Evolutionary conservation across 2,888 invertebrate genomes (phyloP), one percentile per base, ranked within the genome.

Genomic region (Hoplodrina ambigua): DNA sequence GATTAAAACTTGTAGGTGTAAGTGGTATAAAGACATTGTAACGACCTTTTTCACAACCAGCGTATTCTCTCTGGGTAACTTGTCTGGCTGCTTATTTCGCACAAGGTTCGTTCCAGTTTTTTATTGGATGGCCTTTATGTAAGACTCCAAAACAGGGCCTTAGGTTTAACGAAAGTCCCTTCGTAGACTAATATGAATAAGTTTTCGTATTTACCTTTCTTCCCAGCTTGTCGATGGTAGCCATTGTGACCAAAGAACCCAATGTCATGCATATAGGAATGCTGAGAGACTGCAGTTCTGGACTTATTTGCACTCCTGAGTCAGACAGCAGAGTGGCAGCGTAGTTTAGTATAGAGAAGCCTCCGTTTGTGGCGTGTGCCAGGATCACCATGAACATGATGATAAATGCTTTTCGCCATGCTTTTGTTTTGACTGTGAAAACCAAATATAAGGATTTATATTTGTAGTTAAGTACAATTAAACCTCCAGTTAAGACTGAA

Each of bases 181-280:
- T 46, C 17, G 1, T 46, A 46, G 1, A 46, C 17, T 46, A 15
- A 17, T 17, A 17, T 15, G 17, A 41, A 41, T 41, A 41, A 33
- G 7, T 41, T 41, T 11, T 41, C 4, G 2, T 33, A 7, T 62
- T 72, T 65, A 88, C 88, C 83, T 82, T 86, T 62, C 89, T 78
- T 1, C 89, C 89, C 0, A 88, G n/a, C 15, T 80, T 81, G n/a
- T 88, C 89, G 0, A 91, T 78, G 11, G 80, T 78, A 5, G 55
- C 60, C 74, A 88, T 88, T 5, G 89, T 84, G 2, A 83, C 41
- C 0, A 88, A 52, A 7, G 87, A 83, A 4, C 89, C 88, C 13
- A 89, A 17, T 30, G 84, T 84, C 89, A 91, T 87, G 25, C 87
- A 83, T 8, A 85, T 62, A 4, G 91, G 91, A 49, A 91, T 85